Percentiles rank a stretch among this genome's conserved stretches.
Conservation (phyloP, 2,113 vertebrate species). For the Dunckerocampus dactyliophorus region DNA sequence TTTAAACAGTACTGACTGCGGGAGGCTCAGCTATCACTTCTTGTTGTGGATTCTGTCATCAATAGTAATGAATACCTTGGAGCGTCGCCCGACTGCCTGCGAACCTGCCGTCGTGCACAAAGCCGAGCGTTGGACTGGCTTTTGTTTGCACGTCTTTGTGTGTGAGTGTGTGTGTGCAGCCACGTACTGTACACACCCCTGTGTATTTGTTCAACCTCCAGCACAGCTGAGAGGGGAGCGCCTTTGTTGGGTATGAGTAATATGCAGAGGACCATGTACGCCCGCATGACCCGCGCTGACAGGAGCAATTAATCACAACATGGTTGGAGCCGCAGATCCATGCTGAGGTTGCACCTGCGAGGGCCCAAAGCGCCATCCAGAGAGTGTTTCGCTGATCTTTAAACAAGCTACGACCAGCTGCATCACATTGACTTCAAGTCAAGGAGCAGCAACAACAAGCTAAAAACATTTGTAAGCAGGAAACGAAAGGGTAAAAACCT, state of each 20-base stretch:
- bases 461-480: not conserved
- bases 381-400: slow-evolving; percentile 20
- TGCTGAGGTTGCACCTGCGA: slow-evolving; percentile 61
- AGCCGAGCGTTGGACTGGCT: slow-evolving; percentile 24
- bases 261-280: slow-evolving; percentile 52
- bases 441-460: not conserved
- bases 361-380: slow-evolving; percentile 16
- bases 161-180: slow-evolving; percentile 22
- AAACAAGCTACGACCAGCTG: slow-evolving; percentile 39
- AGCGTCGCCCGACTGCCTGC: slow-evolving; percentile 54
- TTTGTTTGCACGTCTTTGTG: slow-evolving; percentile 43
- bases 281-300: slow-evolving; percentile 50
- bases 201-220: slow-evolving; percentile 10
- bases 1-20: slow-evolving; percentile 67
- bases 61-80: slow-evolving; percentile 69
- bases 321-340: slow-evolving; percentile 36
- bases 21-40: slow-evolving; percentile 67
- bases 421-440: slow-evolving; percentile 26
- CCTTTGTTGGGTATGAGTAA: slow-evolving; percentile 43
- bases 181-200: not conserved
- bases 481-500: too few relatives aligned
- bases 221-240: slow-evolving; percentile 16
- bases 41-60: slow-evolving; percentile 67
- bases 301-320: slow-evolving; percentile 60
- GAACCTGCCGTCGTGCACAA: slow-evolving; percentile 44